Evolutionary conservation across 2,797 vertebrate genomes (phyloP).

Genomic region (Gallinago nigripennis): DNA sequence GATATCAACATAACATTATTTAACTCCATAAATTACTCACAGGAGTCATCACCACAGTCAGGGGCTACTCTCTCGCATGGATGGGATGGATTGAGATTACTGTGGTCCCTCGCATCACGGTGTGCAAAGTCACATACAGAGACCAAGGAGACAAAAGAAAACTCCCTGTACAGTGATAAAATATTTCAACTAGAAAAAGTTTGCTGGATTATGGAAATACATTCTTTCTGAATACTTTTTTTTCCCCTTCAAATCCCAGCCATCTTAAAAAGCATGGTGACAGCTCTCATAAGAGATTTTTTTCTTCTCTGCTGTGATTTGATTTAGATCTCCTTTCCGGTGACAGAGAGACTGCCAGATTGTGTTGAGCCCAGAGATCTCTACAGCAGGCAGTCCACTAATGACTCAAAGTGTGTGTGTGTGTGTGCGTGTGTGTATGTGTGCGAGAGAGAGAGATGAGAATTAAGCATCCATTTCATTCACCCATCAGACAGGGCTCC

Average conservation of each 20-base stretch:
- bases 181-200: conserved; percentile 19
- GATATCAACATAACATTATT: background rate
- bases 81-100: background rate
- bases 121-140: background rate
- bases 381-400: conserved; percentile 64
- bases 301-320: conserved; percentile 37
- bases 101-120: background rate
- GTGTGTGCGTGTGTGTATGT: too few relatives aligned
- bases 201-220: conserved; percentile 24
- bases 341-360: conserved; percentile 54
- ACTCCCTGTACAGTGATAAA: background rate
- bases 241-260: background rate
- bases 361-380: conserved; percentile 38
- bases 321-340: conserved; percentile 48
- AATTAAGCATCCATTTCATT: background rate
- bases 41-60: background rate
- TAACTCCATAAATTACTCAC: background rate
- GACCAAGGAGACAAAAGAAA: background rate
- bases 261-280: conserved; percentile 48
- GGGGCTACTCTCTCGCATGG: background rate
- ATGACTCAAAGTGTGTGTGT: conserved; percentile 31
- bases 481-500: background rate
- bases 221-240: conserved; percentile 19
- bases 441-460: background rate
- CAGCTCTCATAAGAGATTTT: conserved; percentile 34